Evolutionary conservation across 2,113 vertebrate genomes (phyloP), one percentile per base, ranked within the genome.

Genomic region (Tetrax tetrax): DNA sequence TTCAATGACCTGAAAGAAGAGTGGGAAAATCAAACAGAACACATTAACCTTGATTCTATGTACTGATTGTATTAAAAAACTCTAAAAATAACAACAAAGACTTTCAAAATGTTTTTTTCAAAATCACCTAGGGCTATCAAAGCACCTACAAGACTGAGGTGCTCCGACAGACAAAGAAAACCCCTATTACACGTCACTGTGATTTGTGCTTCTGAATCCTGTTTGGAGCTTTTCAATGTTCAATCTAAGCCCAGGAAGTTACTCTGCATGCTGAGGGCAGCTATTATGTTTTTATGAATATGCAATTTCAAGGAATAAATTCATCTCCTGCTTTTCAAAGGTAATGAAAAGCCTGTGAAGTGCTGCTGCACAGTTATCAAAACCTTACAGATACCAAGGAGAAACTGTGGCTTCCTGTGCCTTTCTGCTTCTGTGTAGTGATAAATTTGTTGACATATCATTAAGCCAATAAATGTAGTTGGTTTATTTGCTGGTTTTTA

Each of bases 1-100:
- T 97, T 99, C 99, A 65, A 99, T 99, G 95, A 99, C 99, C 99
- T 99, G 50, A 8, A 87, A 94, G 43, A 89, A 87, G 65, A 74
- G 65, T 29, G n/a, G 41, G 51, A 65, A 77, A 81, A 45, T 60
- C 9, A 94, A 81, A 91, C 72, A 81, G n/a, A 95, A 77, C 38
- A 31, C 53, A 50, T 83, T 63, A 43, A 87, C 57, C 41, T 79
- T 57, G 56, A 54, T 22, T 53, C 4, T 31, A 19, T 3, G 69
- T 31, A 50, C 15, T 66, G 24, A 51, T 14, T 57, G 17, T 8
- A 81, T 68, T 33, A 43, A 63, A 56, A 56, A 16, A 29, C 23
- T 23, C n/a, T 53, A 51, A 63, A 86, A 86, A 31, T 24, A 70
- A 35, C 15, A 51, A 20, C 19, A 12, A 48, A 45, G 57, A 35